Evolutionary conservation across 2,797 vertebrate species (phyloP).

Genomic region (Geotrypetes seraphini): DNA sequence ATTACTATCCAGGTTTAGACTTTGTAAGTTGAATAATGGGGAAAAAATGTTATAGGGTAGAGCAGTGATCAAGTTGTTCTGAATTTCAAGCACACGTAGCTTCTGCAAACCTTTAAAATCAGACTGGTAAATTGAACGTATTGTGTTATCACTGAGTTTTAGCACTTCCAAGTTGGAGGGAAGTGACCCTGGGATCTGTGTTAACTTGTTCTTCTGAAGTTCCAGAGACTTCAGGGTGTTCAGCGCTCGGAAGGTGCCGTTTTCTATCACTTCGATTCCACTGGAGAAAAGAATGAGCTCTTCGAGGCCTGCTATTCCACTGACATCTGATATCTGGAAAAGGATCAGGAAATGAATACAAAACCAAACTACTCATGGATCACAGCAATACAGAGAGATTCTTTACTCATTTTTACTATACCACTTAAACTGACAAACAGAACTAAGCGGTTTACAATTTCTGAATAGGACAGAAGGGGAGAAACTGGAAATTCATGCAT

Average conservation of each 20-base stretch:
- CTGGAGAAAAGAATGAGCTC: slow-evolving; percentile 58
- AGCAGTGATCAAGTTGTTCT: slow-evolving; percentile 52
- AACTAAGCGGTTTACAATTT: too few species aligned
- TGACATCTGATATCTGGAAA: slow-evolving; percentile 47
- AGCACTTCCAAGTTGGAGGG: slow-evolving; percentile 55
- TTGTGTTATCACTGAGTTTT: slow-evolving; percentile 58
- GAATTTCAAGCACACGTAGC: slow-evolving; percentile 55
- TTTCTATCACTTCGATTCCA: slow-evolving; percentile 58
- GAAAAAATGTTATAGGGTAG: slow-evolving; percentile 35
- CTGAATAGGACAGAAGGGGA: too few species aligned
- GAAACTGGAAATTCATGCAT: too few species aligned
- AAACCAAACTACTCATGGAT: too few species aligned
- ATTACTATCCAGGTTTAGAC: slow-evolving; percentile 55
- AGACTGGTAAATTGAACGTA: slow-evolving; percentile 36
- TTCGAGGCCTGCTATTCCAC: slow-evolving; percentile 47
- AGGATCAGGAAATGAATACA: too few species aligned
- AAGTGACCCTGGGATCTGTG: slow-evolving; percentile 44
- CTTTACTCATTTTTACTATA: too few species aligned
- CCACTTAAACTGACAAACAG: too few species aligned
- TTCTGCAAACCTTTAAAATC: slow-evolving; percentile 56
- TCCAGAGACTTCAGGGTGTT: slow-evolving; percentile 49
- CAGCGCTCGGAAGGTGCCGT: slow-evolving; percentile 51
- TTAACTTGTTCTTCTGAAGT: slow-evolving; percentile 66
- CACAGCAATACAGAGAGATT: too few species aligned
- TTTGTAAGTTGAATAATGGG: slow-evolving; percentile 47